Conservation (phyloP, 2,888 invertebrate genomes). For the Drosophila infuscata region DNA sequence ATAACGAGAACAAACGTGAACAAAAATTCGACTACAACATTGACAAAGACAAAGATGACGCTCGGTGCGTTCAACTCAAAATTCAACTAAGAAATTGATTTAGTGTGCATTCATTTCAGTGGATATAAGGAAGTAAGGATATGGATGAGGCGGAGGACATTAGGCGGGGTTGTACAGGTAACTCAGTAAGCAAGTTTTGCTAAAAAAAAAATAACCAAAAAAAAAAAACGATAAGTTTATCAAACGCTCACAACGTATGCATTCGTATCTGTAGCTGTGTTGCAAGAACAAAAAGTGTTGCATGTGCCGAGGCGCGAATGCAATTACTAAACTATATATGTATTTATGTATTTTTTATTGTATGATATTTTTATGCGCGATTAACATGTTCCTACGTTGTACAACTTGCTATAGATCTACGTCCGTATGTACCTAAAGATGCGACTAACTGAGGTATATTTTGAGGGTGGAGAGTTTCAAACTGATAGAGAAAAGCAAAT, state of each 20-base stretch:
- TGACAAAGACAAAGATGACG: slow-evolving; percentile 67
- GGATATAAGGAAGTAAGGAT: slow-evolving; percentile 2
- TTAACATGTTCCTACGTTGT: slow-evolving; percentile 78
- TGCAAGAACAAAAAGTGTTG: slow-evolving; percentile 26
- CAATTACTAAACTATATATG: slow-evolving; percentile 61
- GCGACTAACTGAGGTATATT: slow-evolving; percentile 68
- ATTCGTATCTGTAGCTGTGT: slow-evolving; percentile 13
- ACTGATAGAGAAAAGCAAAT: slow-evolving; percentile 1
- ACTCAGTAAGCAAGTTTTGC: slow-evolving; percentile 77
- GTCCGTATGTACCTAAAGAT: slow-evolving; percentile 55
- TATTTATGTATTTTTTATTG: slow-evolving; percentile 5
- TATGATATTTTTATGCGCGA: slow-evolving; percentile 59
- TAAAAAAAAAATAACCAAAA: slow-evolving; percentile 52
- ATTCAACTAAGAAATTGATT: slow-evolving; percentile 81
- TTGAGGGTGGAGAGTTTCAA: slow-evolving; percentile 3
- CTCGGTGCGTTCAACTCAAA: slow-evolving; percentile 59
- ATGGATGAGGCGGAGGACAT: slow-evolving; percentile 22
- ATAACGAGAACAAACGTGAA: slow-evolving; percentile 81
- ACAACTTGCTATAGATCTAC: slow-evolving; percentile 48
- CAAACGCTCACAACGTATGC: slow-evolving; percentile 15
- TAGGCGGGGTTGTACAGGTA: slow-evolving; percentile 64
- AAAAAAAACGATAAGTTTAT: slow-evolving; percentile 35
- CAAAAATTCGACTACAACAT: slow-evolving; percentile 80
- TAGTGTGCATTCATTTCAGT: slow-evolving; percentile 62
- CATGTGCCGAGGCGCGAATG: slow-evolving; percentile 32